Percentiles rank a stretch among this genome's conserved stretches.
These are phyloP conservation scores for Steinernema scapterisci DNA, from an alignment of 2,888 invertebrate species.

Conservation along the genomic window DNA sequence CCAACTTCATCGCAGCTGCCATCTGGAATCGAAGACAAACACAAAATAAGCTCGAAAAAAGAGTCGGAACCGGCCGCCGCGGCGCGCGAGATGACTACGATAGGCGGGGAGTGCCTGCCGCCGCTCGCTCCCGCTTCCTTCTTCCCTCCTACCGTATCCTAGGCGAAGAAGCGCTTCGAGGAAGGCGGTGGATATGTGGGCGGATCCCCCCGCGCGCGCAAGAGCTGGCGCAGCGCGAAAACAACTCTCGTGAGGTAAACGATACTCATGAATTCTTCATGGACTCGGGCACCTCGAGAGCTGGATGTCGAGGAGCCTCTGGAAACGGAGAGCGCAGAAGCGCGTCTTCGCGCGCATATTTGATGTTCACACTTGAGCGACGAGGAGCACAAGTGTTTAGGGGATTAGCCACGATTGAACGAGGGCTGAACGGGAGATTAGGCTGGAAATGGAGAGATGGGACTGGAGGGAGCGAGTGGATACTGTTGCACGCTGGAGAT, in stretches of 20 bases:
- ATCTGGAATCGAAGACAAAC: background rate
- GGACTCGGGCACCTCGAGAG: constrained; percentile 17
- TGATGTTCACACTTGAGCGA: constrained; percentile 27
- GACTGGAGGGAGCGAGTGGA: background rate
- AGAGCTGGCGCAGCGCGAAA: background rate
- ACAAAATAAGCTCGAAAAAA: background rate
- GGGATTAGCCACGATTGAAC: constrained; percentile 17
- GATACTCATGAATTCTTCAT: constrained; percentile 27
- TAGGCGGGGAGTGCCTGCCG: constrained; percentile 3
- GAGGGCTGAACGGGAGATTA: background rate
- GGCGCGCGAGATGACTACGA: constrained; percentile 13
- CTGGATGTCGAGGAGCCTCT: background rate
- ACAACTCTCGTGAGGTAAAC: constrained; percentile 32
- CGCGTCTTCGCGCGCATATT: constrained; percentile 31
- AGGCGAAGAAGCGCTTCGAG: background rate
- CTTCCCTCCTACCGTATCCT: constrained; percentile 10
- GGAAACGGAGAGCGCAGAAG: constrained; percentile 5
- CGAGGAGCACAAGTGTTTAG: constrained; percentile 28
- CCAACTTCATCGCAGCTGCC: constrained; percentile 29
- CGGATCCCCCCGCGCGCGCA: constrained; percentile 23
- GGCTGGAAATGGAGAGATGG: background rate
- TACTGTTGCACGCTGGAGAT: background rate
- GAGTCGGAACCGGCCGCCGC: background rate
- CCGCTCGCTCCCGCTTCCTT: too few species aligned
- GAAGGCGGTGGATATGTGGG: background rate